phyloP scores from a whole-genome alignment of 2,797 vertebrate species.

The Spatula versicolor region DNA sequence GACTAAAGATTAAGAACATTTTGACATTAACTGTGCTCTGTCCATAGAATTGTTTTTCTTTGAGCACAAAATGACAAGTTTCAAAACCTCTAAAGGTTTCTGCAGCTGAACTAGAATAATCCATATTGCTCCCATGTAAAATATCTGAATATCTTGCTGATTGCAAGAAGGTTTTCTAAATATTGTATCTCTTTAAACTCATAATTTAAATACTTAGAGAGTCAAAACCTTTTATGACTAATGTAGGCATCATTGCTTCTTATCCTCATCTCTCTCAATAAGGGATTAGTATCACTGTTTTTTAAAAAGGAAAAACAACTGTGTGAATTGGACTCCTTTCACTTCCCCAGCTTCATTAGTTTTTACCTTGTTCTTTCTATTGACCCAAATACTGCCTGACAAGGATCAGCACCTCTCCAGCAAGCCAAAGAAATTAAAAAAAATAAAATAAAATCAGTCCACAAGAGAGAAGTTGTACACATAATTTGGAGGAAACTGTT shows the following conservation, averaged over 20 bases:
- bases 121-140: background rate
- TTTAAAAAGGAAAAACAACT: background rate
- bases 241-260: background rate
- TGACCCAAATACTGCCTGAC: background rate
- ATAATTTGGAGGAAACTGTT: fast-evolving
- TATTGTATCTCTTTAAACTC: background rate
- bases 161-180: background rate
- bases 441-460: background rate
- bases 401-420: background rate
- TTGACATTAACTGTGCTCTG: background rate
- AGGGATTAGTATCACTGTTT: background rate
- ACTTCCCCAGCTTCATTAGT: background rate
- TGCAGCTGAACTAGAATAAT: background rate
- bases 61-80: background rate
- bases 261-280: background rate
- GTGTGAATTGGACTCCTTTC: background rate
- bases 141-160: background rate
- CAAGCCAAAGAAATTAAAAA: background rate
- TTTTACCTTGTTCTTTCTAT: background rate
- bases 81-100: background rate
- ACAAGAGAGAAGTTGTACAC: background rate
- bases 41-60: background rate
- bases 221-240: background rate
- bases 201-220: background rate
- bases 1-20: background rate